Conservation (phyloP, 2,113 vertebrate species). For the Semicossyphus pulcher region DNA sequence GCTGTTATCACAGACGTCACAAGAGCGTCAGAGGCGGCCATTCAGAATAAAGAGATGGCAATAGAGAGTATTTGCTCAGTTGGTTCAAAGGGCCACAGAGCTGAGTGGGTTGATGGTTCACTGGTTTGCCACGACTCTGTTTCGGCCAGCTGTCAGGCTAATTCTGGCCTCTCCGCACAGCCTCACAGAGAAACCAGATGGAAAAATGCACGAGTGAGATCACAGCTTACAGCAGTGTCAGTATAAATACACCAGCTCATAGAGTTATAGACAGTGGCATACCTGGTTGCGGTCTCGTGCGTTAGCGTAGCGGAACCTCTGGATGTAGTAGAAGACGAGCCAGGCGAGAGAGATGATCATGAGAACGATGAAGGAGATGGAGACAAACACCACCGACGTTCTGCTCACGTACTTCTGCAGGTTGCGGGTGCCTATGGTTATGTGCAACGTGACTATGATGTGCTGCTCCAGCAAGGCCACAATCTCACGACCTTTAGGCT, state of each 20-base stretch:
- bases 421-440: slow-evolving; percentile 97
- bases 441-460: slow-evolving; percentile 89
- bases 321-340: slow-evolving; percentile 99
- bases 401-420: slow-evolving; percentile 98
- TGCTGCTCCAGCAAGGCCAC: slow-evolving; percentile 90
- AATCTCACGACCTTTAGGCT: slow-evolving; percentile 94
- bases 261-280: slow-evolving; percentile 45
- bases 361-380: slow-evolving; percentile 99
- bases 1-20: slow-evolving; percentile 25
- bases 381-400: slow-evolving; percentile 97
- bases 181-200: slow-evolving; percentile 18
- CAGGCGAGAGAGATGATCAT: slow-evolving; percentile 99
- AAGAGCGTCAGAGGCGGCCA: slow-evolving; percentile 20
- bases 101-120: slow-evolving; percentile 53
- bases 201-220: slow-evolving; percentile 14
- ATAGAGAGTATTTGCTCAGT: slow-evolving; percentile 43
- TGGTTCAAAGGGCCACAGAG: background rate
- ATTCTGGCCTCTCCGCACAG: slow-evolving; percentile 23
- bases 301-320: slow-evolving; percentile 97
- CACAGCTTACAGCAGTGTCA: background rate
- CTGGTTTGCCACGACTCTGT: slow-evolving; percentile 25
- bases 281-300: slow-evolving; percentile 97
- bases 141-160: slow-evolving; percentile 51
- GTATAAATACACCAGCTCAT: background rate
- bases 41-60: slow-evolving; percentile 30